Evolutionary conservation across 1,140 invertebrate genomes (phyloP), one percentile per base, ranked within the genome.

Genomic region (Drosophila grimshawi): DNA sequence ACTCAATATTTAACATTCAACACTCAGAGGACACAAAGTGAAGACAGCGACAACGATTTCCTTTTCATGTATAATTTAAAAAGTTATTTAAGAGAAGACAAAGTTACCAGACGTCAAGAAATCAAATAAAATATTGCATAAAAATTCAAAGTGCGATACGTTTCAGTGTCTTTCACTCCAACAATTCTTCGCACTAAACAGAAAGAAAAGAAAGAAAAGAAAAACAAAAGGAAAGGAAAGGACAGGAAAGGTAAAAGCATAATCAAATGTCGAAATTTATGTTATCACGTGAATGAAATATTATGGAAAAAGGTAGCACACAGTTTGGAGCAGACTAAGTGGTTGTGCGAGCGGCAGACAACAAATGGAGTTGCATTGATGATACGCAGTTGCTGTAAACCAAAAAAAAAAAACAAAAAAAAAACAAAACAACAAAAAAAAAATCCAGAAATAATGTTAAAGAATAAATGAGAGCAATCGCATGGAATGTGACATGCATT

Each of bases 31-130:
- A 43, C 56, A 43, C 3, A 35, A 43, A 35, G 55, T 46, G 57
- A 35, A 45, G 57, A 46, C 57, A 48, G 43, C 29, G 43, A 48
- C 29, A n/a, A 49, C 30, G 29, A 49, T 52, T 52, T 32, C 37
- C 48, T 53, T 30, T 63, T 52, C 45, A 63, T 52, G 45, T 52
- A 52, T 63, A 63, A 63, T 63, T 63, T 48, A 52, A 19, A 52
- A 64, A 64, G 37, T 41, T 64, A 64, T 64, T 64, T 64, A 64
- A 64, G 55, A 57, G 27, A 27, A 30, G 29, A 49, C 53, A 56
- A 63, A 52, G 33, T 60, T 48, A 19, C 11, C 27, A 11, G 29
- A 59, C 43, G 57, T 19, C 41, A 32, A 43, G 10, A 53, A 64
- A 43, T 19, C 48, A 43, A 43, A 41, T 41, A 41, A 43, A 53